A percentile compares a stretch with the other conserved stretches of the same genome.
phyloP scores from a whole-genome alignment of 2,888 invertebrate genomes.

The Venustoraphidia nigricollis region DNA sequence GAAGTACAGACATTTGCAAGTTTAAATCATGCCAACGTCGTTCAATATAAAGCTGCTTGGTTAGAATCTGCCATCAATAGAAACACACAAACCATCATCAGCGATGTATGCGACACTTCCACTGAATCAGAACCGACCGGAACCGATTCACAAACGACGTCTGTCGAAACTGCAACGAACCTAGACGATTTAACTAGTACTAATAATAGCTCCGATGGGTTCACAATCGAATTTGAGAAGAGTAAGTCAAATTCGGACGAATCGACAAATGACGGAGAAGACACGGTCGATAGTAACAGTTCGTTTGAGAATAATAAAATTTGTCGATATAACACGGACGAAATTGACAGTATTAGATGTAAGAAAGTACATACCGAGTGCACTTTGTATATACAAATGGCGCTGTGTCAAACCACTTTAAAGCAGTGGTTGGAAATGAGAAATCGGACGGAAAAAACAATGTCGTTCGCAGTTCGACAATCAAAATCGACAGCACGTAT shows the following conservation, averaged over 20 bases:
- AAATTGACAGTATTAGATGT: conserved; percentile 5
- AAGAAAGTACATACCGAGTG: conserved; percentile 31
- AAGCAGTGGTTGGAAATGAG: conserved; percentile 58
- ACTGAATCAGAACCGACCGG: background rate
- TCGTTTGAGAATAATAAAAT: conserved; percentile 4
- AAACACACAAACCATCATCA: background rate
- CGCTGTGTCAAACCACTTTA: conserved; percentile 59
- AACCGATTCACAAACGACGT: background rate
- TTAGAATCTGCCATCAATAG: conserved; percentile 47
- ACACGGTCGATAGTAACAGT: background rate
- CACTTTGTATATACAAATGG: conserved; percentile 71
- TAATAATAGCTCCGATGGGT: conserved; percentile 28
- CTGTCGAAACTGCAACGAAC: background rate
- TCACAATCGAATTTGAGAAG: conserved; percentile 29
- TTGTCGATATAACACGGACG: conserved; percentile 4
- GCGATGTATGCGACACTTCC: background rate
- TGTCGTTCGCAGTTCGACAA: conserved; percentile 14
- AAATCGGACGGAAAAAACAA: conserved; percentile 23
- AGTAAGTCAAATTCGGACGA: conserved; percentile 20
- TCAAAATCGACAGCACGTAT: conserved; percentile 18
- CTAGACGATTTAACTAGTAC: conserved; percentile 4
- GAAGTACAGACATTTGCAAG: conserved; percentile 71
- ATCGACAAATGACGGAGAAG: conserved; percentile 16
- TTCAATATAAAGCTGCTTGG: conserved; percentile 75
- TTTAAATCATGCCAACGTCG: conserved; percentile 64